Conservation (phyloP, 2,113 vertebrate genomes). For the Oryzias melastigma region DNA sequence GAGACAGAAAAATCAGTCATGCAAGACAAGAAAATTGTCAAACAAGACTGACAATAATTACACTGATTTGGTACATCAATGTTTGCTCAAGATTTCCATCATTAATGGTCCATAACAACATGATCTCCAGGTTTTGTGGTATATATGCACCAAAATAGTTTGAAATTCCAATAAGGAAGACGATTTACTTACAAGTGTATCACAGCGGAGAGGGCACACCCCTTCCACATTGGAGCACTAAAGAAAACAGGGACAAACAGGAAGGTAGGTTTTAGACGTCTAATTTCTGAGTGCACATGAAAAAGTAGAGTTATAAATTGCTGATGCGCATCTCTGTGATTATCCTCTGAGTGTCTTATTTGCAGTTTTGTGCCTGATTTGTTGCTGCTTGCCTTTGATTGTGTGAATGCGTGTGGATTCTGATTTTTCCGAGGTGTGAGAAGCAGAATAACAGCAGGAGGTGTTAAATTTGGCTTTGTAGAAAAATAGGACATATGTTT, state of each 20-base stretch:
- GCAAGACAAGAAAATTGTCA: slow-evolving; percentile 10
- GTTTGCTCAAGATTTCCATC: too few relatives aligned
- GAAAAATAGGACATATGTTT: slow-evolving; percentile 6
- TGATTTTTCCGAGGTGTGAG: slow-evolving; percentile 39
- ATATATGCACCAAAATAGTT: too few relatives aligned
- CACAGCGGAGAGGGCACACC: slow-evolving; percentile 67
- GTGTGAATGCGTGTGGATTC: slow-evolving; percentile 15
- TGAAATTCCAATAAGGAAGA: not conserved
- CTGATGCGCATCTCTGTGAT: slow-evolving; percentile 36
- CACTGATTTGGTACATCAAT: slow-evolving; percentile 1
- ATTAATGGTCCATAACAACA: too few relatives aligned
- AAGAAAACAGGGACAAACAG: not conserved
- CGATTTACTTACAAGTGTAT: slow-evolving; percentile 59
- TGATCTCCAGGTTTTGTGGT: too few relatives aligned
- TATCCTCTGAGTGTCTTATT: slow-evolving; percentile 14
- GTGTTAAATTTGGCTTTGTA: slow-evolving; percentile 19
- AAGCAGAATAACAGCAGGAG: slow-evolving; percentile 32
- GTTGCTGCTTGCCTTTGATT: slow-evolving; percentile 3
- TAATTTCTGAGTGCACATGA: slow-evolving; percentile 4
- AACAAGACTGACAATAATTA: slow-evolving; percentile 5
- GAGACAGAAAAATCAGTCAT: slow-evolving; percentile 30
- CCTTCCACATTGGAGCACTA: slow-evolving; percentile 65
- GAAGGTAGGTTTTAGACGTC: not conserved
- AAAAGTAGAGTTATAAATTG: slow-evolving; percentile 14
- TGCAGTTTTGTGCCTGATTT: slow-evolving; percentile 16